phyloP scores from a whole-genome alignment of 2,113 vertebrate genomes.

The Xiphophorus hellerii region DNA sequence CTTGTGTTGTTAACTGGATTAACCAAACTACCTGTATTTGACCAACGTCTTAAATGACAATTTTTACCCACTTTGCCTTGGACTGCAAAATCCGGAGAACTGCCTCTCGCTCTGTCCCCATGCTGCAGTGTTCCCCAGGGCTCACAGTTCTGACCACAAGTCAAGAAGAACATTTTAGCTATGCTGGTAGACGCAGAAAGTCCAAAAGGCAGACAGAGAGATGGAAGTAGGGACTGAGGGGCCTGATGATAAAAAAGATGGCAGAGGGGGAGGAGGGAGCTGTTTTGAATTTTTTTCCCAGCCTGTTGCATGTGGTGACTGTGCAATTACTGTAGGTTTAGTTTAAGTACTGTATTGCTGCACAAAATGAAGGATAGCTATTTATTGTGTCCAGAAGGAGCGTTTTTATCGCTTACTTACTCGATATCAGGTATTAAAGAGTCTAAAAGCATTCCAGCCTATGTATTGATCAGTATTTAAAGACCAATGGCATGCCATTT shows the following conservation, averaged over 20 bases:
- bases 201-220: constrained; percentile 42
- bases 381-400: constrained; percentile 78
- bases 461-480: constrained; percentile 76
- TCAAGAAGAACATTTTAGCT: constrained; percentile 41
- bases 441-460: constrained; percentile 79
- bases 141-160: constrained; percentile 37
- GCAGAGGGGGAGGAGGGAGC: constrained; percentile 50
- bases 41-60: constrained; percentile 46
- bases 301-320: constrained; percentile 73
- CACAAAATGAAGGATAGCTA: constrained; percentile 80
- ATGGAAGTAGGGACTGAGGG: constrained; percentile 49
- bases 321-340: constrained; percentile 84
- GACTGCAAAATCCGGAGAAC: constrained; percentile 68
- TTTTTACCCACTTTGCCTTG: constrained; percentile 57
- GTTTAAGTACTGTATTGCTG: constrained; percentile 79
- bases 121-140: constrained; percentile 48
- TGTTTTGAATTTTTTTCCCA: constrained; percentile 22
- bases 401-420: constrained; percentile 66
- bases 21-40: constrained; percentile 74
- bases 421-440: constrained; percentile 80
- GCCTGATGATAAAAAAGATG: constrained; percentile 27
- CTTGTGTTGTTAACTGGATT: constrained; percentile 67
- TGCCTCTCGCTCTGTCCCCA: constrained; percentile 16
- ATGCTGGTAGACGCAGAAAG: constrained; percentile 44
- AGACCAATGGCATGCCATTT: constrained; percentile 73